Base-by-base conservation (phyloP, 2,797 vertebrate species). In the Megalops cyprinoides region DNA sequence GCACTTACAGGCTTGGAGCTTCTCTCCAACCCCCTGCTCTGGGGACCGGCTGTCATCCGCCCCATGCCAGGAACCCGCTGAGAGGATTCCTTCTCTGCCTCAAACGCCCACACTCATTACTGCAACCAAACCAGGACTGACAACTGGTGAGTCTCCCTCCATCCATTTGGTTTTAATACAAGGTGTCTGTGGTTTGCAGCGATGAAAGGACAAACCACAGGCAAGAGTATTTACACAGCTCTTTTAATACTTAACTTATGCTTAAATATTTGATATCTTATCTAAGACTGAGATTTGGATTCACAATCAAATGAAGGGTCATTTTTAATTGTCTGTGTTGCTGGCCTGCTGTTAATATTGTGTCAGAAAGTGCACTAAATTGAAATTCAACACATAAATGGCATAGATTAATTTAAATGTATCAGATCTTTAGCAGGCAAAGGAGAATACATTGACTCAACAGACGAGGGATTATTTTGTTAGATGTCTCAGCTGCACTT, bases 141-240 rank as follows among this genome's bases (percentile, higher is more conserved):
- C 14, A 4, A 20, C 34, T 60, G 55, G 76, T 78, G 58, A 78
- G 76, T 44, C 37, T 44, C 51, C 25, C 28, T n/a, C 73, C n/a
- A n/a, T n/a, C n/a, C n/a, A n/a, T n/a, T 49, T 15, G 4, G 46
- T 44, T 44, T 28, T 25, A n/a, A 20, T 23, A 37, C n/a, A 58
- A 58, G 3, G 12, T 46, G 5, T 73, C 37, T 42, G n/a, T 7
- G 5, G 62, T 67, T 67, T 37, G 31, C 62, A 18, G 28, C 18
- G 37, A 37, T 39, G 62, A 67, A 67, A 10, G 15, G 60, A 10
- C 9, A 65, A 15, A 65, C 31, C 62, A 67, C 31, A 18, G 62
- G 14, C 34, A 5, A 34, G 58, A 34, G 34, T 62, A 28, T 60
- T 60, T 62, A 1, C 31, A 69, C 51, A 12, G 51, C 20, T 53